Conservation (phyloP, 2,113 vertebrate species). For the Chauna torquata region DNA sequence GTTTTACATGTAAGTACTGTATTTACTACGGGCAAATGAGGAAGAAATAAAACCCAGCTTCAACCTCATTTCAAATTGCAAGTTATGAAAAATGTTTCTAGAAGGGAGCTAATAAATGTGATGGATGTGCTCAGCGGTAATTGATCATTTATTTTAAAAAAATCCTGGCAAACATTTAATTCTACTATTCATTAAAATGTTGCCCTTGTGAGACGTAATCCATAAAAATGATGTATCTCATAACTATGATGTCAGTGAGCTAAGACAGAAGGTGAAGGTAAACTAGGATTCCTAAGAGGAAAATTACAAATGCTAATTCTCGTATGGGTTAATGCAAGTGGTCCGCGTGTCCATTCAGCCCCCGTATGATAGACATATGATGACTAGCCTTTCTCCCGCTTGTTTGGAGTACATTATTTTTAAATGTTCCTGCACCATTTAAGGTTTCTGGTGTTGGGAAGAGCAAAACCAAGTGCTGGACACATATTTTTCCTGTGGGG, state of each 20-base stretch:
- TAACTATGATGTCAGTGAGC: neutral
- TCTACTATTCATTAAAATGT: conserved; percentile 50
- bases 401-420: fast-evolving
- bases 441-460: neutral
- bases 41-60: conserved; percentile 14
- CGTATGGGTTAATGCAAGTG: fast-evolving
- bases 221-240: conserved; percentile 53
- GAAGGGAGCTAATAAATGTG: conserved; percentile 34
- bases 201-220: conserved; percentile 27
- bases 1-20: neutral
- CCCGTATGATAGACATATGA: fast-evolving
- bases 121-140: neutral
- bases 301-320: neutral
- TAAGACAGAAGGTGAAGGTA: neutral
- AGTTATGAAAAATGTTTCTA: conserved; percentile 23
- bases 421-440: neutral
- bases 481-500: fast-evolving
- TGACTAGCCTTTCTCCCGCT: neutral
- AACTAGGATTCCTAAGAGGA: neutral
- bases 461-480: neutral
- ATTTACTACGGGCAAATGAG: neutral
- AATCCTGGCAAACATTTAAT: conserved; percentile 60
- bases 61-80: neutral
- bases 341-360: fast-evolving
- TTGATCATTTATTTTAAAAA: conserved; percentile 3